Conservation (phyloP, 2,888 invertebrate species). For the Eretmocerus hayati region DNA sequence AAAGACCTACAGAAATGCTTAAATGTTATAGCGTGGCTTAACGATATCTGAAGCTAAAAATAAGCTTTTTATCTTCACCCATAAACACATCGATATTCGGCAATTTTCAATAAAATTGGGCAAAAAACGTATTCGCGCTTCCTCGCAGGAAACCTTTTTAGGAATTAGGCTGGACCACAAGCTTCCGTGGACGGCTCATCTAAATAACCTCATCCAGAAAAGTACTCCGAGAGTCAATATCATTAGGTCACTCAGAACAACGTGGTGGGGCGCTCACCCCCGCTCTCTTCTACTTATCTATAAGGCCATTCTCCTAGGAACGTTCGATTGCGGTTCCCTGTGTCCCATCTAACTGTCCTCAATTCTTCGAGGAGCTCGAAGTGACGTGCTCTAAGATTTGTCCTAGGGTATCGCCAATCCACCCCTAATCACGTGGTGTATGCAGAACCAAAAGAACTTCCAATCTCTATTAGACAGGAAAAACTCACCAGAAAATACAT, state of each 20-base stretch:
- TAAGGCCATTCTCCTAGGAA: neutral
- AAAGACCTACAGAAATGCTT: too few species aligned
- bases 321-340: neutral
- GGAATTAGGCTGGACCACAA: neutral
- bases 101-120: too few species aligned
- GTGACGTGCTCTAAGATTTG: neutral
- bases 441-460: neutral
- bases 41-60: too few species aligned
- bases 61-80: too few species aligned
- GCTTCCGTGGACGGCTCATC: neutral
- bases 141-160: neutral
- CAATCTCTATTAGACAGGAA: neutral
- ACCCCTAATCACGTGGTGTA: conserved; percentile 2
- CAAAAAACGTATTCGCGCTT: too few species aligned
- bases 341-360: neutral
- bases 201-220: neutral
- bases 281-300: neutral
- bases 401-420: neutral
- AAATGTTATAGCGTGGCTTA: too few species aligned
- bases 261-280: neutral
- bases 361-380: neutral
- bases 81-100: too few species aligned
- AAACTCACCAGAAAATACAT: neutral
- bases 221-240: neutral
- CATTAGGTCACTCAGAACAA: neutral